These are phyloP conservation scores for Bradypodion pumilum DNA, from an alignment of 2,797 vertebrate genomes.

Conservation along the genomic window DNA sequence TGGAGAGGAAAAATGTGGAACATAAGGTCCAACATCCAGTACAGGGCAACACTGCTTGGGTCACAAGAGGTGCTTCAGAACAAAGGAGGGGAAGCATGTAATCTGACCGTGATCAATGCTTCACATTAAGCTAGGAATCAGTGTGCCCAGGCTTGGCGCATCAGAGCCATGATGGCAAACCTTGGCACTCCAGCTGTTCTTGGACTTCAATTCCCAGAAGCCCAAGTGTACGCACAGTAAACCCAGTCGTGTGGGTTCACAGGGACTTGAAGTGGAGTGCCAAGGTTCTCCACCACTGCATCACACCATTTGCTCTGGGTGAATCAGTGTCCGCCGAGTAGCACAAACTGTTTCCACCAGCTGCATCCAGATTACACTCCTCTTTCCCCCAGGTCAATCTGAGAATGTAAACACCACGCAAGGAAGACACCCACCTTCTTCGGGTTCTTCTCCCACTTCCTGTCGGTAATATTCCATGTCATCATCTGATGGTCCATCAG, in stretches of 20 bases:
- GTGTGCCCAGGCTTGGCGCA: too few species aligned
- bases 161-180: too few species aligned
- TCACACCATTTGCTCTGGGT: conserved; percentile 39
- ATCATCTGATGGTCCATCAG: conserved; percentile 74
- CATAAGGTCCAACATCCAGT: neutral
- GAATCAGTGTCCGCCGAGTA: conserved; percentile 1
- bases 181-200: too few species aligned
- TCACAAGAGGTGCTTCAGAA: neutral
- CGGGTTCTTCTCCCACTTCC: conserved; percentile 89
- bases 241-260: too few species aligned
- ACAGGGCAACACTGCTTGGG: neutral
- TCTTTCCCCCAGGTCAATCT: neutral
- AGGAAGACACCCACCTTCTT: conserved; percentile 77
- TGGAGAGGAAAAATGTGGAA: neutral
- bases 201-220: too few species aligned
- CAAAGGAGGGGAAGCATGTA: too few species aligned
- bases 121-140: neutral
- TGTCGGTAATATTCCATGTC: conserved; percentile 90
- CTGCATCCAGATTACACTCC: neutral
- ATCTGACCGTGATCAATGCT: neutral
- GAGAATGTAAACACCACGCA: too few species aligned
- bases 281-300: neutral
- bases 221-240: too few species aligned
- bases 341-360: neutral
- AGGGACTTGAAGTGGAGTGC: too few species aligned